phyloP scores from a whole-genome alignment of 1,140 invertebrate species.

The Muscidifurax raptorellus region DNA sequence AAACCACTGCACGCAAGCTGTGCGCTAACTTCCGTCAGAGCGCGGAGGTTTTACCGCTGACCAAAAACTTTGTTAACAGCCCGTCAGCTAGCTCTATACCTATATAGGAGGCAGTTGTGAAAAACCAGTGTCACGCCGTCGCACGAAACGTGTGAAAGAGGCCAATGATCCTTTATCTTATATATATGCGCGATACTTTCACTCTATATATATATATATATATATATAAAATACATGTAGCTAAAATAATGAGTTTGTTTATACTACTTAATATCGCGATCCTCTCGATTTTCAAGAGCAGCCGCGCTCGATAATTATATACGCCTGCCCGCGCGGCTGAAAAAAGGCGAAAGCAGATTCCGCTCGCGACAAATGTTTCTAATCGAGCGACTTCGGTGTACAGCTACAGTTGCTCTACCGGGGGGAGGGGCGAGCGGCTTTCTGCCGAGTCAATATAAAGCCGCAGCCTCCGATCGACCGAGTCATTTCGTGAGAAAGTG shows the following conservation, averaged over 20 bases:
- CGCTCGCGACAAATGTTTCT: not conserved
- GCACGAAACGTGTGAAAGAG: conserved; percentile 61
- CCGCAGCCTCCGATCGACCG: not conserved
- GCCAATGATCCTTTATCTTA: conserved; percentile 67
- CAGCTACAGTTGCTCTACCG: too few species aligned
- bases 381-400: not conserved
- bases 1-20: not conserved
- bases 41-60: conserved; percentile 54
- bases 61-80: conserved; percentile 32
- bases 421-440: not conserved
- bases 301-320: too few species aligned
- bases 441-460: conserved; percentile 47
- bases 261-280: too few species aligned
- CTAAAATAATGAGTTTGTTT: too few species aligned
- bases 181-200: not conserved
- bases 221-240: too few species aligned
- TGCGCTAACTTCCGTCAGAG: conserved; percentile 55
- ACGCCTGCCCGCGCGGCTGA: not conserved
- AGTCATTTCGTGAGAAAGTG: conserved; percentile 44
- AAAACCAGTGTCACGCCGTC: conserved; percentile 53
- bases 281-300: not conserved
- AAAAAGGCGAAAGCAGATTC: conserved; percentile 3
- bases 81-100: not conserved
- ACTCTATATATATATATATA: not conserved
- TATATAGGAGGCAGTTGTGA: conserved; percentile 45